phyloP scores from a whole-genome alignment of 2,113 vertebrate species.

The Nerophis ophidion region DNA sequence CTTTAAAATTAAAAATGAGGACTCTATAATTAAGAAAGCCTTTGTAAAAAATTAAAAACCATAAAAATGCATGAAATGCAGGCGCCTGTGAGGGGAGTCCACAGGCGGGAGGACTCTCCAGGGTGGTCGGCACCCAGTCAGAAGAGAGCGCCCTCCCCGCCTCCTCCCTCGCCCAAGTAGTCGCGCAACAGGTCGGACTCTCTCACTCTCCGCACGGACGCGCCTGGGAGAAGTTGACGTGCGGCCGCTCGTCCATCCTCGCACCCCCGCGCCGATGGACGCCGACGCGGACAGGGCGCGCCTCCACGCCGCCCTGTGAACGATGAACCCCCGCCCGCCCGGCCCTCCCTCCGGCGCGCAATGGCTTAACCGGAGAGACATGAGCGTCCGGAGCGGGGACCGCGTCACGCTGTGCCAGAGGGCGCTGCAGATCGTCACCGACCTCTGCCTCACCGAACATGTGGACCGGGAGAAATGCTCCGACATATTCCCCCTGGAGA shows the following conservation, averaged over 20 bases:
- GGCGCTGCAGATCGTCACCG: slow-evolving; percentile 90
- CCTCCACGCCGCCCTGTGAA: slow-evolving; percentile 37
- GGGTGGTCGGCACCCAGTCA: background rate
- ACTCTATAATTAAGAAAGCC: too few species aligned
- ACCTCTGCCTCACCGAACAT: slow-evolving; percentile 88
- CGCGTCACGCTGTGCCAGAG: slow-evolving; percentile 87
- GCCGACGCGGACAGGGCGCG: slow-evolving; percentile 53
- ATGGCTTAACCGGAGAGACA: slow-evolving; percentile 82
- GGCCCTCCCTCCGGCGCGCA: slow-evolving; percentile 55
- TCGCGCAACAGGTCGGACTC: slow-evolving; percentile 4
- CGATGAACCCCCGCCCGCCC: slow-evolving; percentile 59
- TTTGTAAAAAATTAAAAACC: background rate
- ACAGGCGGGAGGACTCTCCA: background rate
- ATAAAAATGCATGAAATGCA: too few species aligned
- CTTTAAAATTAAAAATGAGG: too few species aligned
- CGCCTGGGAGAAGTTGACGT: background rate
- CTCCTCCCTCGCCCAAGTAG: too few species aligned
- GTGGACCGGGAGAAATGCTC: slow-evolving; percentile 90
- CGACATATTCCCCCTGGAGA: slow-evolving; percentile 82
- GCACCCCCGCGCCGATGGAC: slow-evolving; percentile 52
- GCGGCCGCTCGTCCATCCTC: slow-evolving; percentile 13
- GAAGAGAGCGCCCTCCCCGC: background rate
- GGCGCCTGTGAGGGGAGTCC: too few species aligned
- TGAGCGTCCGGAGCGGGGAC: slow-evolving; percentile 85
- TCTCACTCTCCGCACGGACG: background rate